Evolutionary conservation across 1,140 invertebrate species (phyloP), one percentile per base, ranked within the genome.

Genomic region (Holotrichia oblita): DNA sequence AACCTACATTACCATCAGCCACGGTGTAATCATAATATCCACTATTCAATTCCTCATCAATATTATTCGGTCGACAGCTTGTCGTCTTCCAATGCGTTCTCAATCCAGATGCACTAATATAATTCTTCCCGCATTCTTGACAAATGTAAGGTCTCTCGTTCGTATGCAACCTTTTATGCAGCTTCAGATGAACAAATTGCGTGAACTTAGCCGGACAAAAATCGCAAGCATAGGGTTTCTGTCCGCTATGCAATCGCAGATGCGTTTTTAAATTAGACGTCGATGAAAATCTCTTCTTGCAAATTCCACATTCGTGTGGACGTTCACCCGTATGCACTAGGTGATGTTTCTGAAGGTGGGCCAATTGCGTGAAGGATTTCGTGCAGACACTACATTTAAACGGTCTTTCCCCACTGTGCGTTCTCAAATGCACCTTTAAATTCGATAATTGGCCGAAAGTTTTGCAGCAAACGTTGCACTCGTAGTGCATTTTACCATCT

Each of bases 211-310:
- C 96, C 64, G 96, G 95, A 87, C 98, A 99, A 3, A 98, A 90
- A 85, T 99, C 97, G 86, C 98, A 99, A 12, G 96, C 94, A 83
- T 98, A 99, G 3, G 98, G 97, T 86, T 98, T 98, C 88, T 98
- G 96, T 4, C 97, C 97, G 20, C 96, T 98, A 87, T 99, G 98
- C 80, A 99, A 89, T 80, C 98, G 90, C 84, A 99, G 90, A 88
- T 99, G 99, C 0, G 99, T 99, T 88, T 99, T 99, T 73, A 99
- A 90, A 88, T 99, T 99, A 12, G 97, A 99, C 0, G 98, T 99
- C 64, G 96, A 98, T 79, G 96, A 98, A 89, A 99, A 99, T 81
- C 97, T 91, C 88, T 99, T 99, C 85, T 98, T 96, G 87, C 98
- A 99, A 80, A 98, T 97, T 83, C 96, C 93, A 88, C 98, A 99